A percentile compares a stretch with the other conserved stretches of the same genome.
phyloP scores from a whole-genome alignment of 37 sponge, comb jelly and placozoan genomes.

The Chondrosia reniformis region DNA sequence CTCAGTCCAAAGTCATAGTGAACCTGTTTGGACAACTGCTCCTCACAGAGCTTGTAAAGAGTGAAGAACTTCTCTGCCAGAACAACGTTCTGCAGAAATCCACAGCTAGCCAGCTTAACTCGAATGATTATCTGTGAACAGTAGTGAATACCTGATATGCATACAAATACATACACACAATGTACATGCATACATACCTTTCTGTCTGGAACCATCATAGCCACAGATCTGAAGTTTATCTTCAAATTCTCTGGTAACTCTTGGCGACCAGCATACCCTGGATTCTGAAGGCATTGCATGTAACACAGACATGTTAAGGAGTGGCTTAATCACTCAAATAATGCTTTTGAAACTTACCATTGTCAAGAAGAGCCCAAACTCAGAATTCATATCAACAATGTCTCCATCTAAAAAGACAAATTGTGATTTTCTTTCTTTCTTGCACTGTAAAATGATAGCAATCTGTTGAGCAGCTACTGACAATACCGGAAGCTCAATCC shows the following conservation, averaged over 20 bases:
- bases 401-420: conserved; percentile 98
- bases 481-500: conserved; percentile 96
- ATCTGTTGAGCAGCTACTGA: conserved; percentile 99
- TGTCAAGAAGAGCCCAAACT: conserved; percentile 98
- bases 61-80: conserved; percentile 97
- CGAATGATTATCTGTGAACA: conserved; percentile 94
- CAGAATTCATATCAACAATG: conserved; percentile 83
- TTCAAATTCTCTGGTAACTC: conserved; percentile 98
- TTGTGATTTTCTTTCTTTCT: conserved; percentile 94
- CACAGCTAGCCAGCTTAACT: conserved; percentile 95
- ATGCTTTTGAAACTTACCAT: conserved; percentile 59
- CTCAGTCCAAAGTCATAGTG: conserved; percentile 99
- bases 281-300: conserved; percentile 54
- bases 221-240: conserved; percentile 97
- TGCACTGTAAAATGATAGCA: conserved; percentile 89
- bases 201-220: conserved; percentile 99
- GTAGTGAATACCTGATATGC: neutral
- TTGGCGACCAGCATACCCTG: conserved; percentile 98
- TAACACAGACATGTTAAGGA: neutral
- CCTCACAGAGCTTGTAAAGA: conserved; percentile 98
- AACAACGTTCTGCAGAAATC: conserved; percentile 90
- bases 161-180: neutral
- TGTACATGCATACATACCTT: conserved; percentile 38
- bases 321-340: neutral
- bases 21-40: conserved; percentile 99